Conservation (phyloP, 2,797 vertebrate genomes). For the Labeo calbasu region DNA sequence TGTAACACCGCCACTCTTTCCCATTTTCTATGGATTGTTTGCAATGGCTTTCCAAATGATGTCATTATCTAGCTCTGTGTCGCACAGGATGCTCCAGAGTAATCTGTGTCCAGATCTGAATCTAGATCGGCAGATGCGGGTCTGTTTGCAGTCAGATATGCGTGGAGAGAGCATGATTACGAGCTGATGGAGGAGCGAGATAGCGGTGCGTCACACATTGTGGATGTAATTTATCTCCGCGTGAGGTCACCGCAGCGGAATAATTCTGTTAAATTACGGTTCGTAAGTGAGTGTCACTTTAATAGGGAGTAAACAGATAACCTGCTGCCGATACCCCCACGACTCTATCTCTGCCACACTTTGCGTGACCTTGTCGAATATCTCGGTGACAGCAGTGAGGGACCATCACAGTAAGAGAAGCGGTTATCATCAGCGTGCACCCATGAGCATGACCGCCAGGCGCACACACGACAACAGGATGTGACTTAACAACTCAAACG, state of each 20-base stretch:
- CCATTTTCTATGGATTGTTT: slow-evolving; percentile 58
- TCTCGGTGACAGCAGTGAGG: slow-evolving; percentile 34
- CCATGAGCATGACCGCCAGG: slow-evolving; percentile 17
- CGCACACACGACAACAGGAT: neutral
- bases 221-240: slow-evolving; percentile 58
- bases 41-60: slow-evolving; percentile 66
- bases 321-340: slow-evolving; percentile 16
- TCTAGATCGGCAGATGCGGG: slow-evolving; percentile 57
- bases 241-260: slow-evolving; percentile 50
- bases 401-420: slow-evolving; percentile 30
- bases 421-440: slow-evolving; percentile 34
- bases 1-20: neutral
- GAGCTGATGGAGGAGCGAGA: slow-evolving; percentile 47
- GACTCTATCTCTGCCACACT: slow-evolving; percentile 1
- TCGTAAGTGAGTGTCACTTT: slow-evolving; percentile 54
- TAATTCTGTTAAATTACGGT: slow-evolving; percentile 55
- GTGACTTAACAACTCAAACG: slow-evolving; percentile 9
- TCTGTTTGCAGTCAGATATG: slow-evolving; percentile 20
- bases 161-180: slow-evolving; percentile 60
- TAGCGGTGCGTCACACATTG: slow-evolving; percentile 31
- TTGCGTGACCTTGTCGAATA: slow-evolving; percentile 21
- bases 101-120: slow-evolving; percentile 47
- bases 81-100: slow-evolving; percentile 67
- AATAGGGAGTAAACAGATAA: slow-evolving; percentile 59
- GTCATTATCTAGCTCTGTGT: slow-evolving; percentile 76